phyloP scores from a whole-genome alignment of 2,113 vertebrate genomes.

The Istiophorus platypterus region DNA sequence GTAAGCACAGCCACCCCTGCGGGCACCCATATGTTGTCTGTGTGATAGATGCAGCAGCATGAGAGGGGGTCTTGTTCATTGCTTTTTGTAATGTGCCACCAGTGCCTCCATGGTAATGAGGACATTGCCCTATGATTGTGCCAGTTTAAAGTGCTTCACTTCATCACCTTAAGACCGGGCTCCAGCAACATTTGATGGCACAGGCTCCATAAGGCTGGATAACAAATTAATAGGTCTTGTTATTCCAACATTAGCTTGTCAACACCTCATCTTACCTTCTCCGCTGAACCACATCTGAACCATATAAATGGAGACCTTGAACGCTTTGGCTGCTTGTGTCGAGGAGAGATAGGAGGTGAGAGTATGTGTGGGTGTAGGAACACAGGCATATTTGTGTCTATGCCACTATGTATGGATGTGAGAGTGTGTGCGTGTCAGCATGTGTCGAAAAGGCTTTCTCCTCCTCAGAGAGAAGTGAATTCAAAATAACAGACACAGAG shows the following conservation, averaged over 20 bases:
- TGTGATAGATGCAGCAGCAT: constrained; percentile 64
- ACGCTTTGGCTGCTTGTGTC: constrained; percentile 64
- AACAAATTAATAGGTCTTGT: constrained; percentile 72
- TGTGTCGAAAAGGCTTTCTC: constrained; percentile 75
- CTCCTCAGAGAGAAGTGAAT: constrained; percentile 76
- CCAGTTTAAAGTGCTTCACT: constrained; percentile 74
- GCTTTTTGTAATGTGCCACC: constrained; percentile 73
- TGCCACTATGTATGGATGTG: constrained; percentile 53
- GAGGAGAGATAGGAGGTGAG: constrained; percentile 70
- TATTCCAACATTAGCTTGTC: constrained; percentile 74
- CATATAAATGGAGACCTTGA: constrained; percentile 67
- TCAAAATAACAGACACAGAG: constrained; percentile 74
- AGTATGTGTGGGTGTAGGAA: constrained; percentile 63
- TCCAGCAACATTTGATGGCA: constrained; percentile 65
- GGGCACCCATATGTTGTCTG: constrained; percentile 69
- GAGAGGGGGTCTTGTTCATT: constrained; percentile 62
- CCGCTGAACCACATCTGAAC: constrained; percentile 64
- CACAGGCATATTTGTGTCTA: constrained; percentile 65
- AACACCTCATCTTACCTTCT: constrained; percentile 74
- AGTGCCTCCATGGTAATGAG: constrained; percentile 67
- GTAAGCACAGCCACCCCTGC: constrained; percentile 57
- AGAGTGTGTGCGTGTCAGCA: constrained; percentile 62
- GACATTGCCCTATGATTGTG: constrained; percentile 72
- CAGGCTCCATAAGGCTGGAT: constrained; percentile 60
- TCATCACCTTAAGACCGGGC: constrained; percentile 70